Evolutionary conservation across 2,113 vertebrate genomes (phyloP), one percentile per base, ranked within the genome.

Genomic region (Formicarius rufipectus): DNA sequence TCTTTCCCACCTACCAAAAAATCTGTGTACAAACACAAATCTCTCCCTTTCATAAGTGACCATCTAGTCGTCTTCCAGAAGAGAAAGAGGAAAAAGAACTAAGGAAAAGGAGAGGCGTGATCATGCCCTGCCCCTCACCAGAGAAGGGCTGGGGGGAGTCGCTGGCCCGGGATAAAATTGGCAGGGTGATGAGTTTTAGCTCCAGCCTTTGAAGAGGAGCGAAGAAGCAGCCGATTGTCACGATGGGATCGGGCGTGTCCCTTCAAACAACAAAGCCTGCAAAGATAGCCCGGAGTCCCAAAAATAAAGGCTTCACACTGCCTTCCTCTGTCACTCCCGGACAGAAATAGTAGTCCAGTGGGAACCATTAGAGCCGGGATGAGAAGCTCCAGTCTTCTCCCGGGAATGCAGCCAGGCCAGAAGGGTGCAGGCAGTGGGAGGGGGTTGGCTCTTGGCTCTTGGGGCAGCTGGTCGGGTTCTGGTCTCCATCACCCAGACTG

Each of bases 321-420:
- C 83, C 80, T 95, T 37, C 73, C 77, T 86, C 86, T 96, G 95
- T 97, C 95, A 50, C 28, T 72, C 40, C 76, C 9, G 1, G 90
- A 62, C 95, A 96, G 93, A 96, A 97, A 96, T 96, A 96, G 93
- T 15, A 82, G 92, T 37, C 96, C 92, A 90, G 92, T 35, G 96
- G 96, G 96, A 87, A 47, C 93, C 88, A 92, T 94, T 68, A 39
- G 1, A 42, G 71, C 14, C 11, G 10, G 5, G 23, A 96, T 87
- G 92, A 96, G 95, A 72, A 90, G 88, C 50, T 3, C 69, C 92
- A 96, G 88, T 89, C 95, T 92, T 80, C 44, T 94, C 49, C 6
- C 3, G 39, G 64, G 80, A 90, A 89, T 69, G 64, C 45, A 82
- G 66, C 55, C 8, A 3, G 49, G 78, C n/a, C 80, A 58, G 76